Evolutionary conservation across 1,140 invertebrate genomes (phyloP), one percentile per base, ranked within the genome.

Genomic region (Hesperophylax magnus): DNA sequence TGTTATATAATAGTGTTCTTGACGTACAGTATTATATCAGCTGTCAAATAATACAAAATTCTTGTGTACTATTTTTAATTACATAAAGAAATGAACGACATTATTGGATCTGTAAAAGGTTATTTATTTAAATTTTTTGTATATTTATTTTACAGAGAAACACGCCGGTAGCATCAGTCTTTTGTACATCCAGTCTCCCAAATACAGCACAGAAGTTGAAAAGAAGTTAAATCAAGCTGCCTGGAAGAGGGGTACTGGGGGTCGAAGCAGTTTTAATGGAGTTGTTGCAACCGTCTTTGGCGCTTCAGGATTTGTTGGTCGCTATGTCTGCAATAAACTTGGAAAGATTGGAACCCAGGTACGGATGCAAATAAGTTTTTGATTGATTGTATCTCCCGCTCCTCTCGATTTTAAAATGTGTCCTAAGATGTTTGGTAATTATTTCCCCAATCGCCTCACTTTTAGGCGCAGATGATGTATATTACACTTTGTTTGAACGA

Each of bases 261-360:
- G 98, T 52, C 93, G 98, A 24, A 96, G 95, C 82, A 98, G 97
- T 85, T 99, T 99, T 86, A 99, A 95, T 91, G 98, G 99, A 0
- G 93, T 97, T 80, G 97, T 99, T 5, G 97, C 96, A 11, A 99
- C 98, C n/a, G 94, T 99, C 3, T 99, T 99, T 90, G 98, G 98
- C 47, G 92, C 93, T 56, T 94, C 92, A 72, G 98, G 98, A 11
- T 97, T 97, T 85, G 86, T 99, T 8, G 98, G 98, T 0, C 88
- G 92, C 72, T 93, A 94, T 90, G 91, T 99, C 18, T 94, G 95
- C 85, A 98, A 98, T 86, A 93, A 93, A 86, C 88, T 99, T 31
- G 98, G 97, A 86, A 98, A 95, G 90, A 93, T 92, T 83, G 96
- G 96, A 39, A 93, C 93, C 4, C 96, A 97, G 92, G 95, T 96